phyloP scores from a whole-genome alignment of 2,888 invertebrate species.

The Coenonympha arcania region DNA sequence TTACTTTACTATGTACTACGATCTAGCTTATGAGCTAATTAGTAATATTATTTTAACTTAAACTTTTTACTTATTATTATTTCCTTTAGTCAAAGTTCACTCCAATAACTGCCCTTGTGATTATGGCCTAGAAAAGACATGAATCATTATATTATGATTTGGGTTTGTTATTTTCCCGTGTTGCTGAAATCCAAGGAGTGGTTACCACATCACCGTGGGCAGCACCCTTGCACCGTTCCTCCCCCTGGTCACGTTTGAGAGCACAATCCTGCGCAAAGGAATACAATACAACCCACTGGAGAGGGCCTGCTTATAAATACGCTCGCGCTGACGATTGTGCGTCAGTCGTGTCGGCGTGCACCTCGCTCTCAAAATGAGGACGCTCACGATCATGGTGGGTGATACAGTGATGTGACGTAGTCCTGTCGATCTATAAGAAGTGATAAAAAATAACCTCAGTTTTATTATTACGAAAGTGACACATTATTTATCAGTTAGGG shows the following conservation, averaged over 20 bases:
- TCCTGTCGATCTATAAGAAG: constrained; percentile 12
- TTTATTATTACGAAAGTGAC: not conserved
- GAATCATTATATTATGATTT: no score
- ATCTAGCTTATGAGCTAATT: no score
- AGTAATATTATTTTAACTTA: no score
- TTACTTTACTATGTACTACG: no score
- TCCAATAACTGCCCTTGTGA: no score
- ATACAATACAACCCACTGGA: constrained; percentile 34
- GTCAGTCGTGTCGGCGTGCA: constrained; percentile 56
- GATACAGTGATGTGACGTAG: constrained; percentile 35
- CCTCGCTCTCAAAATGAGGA: constrained; percentile 56
- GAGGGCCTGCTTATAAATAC: constrained; percentile 60
- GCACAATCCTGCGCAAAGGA: constrained; percentile 32
- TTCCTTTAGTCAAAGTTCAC: no score
- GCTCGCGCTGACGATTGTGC: constrained; percentile 31
- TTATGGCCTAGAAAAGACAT: no score
- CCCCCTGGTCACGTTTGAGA: constrained; percentile 30
- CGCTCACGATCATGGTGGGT: constrained; percentile 64
- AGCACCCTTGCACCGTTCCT: constrained; percentile 27
- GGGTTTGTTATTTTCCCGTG: no score
- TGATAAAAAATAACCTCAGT: not conserved
- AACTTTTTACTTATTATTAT: no score
- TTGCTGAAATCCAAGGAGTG: not conserved
- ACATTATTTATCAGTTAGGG: not conserved
- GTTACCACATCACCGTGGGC: constrained; percentile 6